phyloP scores from a whole-genome alignment of 2,888 invertebrate genomes.

The Volucella inanis region DNA sequence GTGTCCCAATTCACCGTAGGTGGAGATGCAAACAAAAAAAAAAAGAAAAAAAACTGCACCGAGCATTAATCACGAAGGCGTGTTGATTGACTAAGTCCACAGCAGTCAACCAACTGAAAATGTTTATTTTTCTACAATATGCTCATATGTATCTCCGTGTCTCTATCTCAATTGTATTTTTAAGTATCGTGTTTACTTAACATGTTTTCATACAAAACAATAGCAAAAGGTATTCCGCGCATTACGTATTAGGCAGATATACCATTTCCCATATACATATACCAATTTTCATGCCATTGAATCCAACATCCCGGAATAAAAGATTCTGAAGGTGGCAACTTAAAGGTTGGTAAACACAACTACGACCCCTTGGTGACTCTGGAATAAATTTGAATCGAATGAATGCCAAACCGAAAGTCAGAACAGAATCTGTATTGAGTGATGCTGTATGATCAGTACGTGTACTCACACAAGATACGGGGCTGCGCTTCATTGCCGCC shows the following conservation, averaged over 20 bases:
- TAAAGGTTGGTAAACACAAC: conserved; percentile 14
- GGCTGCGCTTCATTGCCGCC: not conserved
- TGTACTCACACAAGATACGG: not conserved
- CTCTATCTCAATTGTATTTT: conserved; percentile 16
- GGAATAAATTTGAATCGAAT: conserved; percentile 69
- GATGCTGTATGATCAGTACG: not conserved
- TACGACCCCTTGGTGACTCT: conserved; percentile 49
- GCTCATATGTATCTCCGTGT: conserved; percentile 6
- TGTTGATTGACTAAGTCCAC: conserved; percentile 18
- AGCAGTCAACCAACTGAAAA: conserved; percentile 29
- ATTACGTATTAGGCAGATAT: no score
- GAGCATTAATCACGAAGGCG: not conserved
- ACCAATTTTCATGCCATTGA: conserved; percentile 45
- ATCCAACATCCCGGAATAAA: not conserved
- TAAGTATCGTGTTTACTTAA: conserved; percentile 32
- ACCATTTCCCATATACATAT: conserved; percentile 6
- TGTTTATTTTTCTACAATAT: conserved; percentile 35
- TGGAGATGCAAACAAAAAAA: no score
- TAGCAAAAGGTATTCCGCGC: conserved; percentile 8
- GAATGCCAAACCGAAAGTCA: conserved; percentile 34
- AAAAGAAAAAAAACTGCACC: no score
- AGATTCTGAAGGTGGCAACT: conserved; percentile 24
- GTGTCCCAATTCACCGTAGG: no score
- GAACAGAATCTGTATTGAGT: conserved; percentile 35
- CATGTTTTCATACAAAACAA: conserved; percentile 42